A percentile compares a stretch with the other conserved stretches of the same genome.
Conservation (phyloP, 2,113 vertebrate genomes). For the Dipodomys stephensi region DNA sequence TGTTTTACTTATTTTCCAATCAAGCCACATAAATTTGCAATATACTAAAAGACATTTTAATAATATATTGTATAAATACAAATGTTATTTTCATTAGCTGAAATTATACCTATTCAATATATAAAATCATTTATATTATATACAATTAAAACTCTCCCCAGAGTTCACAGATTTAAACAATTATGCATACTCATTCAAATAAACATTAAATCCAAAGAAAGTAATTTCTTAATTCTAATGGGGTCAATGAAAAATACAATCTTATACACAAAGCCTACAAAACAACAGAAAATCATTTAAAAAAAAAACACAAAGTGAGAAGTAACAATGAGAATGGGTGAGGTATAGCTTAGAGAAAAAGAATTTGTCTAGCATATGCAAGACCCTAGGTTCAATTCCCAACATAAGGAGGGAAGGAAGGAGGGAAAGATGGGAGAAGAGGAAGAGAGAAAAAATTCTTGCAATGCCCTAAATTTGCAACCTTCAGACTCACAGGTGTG, state of each 20-base stretch:
- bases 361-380: neutral
- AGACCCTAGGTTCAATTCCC: neutral
- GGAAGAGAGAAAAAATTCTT: neutral
- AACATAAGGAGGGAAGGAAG: neutral
- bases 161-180: slow-evolving; percentile 38
- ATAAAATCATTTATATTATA: neutral
- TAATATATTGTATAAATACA: neutral
- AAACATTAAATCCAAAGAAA: slow-evolving; percentile 17
- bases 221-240: neutral
- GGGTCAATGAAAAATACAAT: neutral
- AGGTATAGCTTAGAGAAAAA: neutral
- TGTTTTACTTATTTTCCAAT: slow-evolving; percentile 41
- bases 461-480: neutral
- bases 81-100: slow-evolving; percentile 25
- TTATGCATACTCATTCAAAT: neutral
- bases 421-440: no score
- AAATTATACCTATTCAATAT: neutral
- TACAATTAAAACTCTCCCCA: slow-evolving; percentile 12
- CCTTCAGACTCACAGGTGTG: neutral
- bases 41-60: neutral
- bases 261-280: neutral
- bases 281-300: neutral
- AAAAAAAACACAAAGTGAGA: no score
- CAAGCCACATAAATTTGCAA: neutral
- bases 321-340: no score